phyloP scores from a whole-genome alignment of 2,888 invertebrate genomes.

The Hyposoter dolosus region DNA sequence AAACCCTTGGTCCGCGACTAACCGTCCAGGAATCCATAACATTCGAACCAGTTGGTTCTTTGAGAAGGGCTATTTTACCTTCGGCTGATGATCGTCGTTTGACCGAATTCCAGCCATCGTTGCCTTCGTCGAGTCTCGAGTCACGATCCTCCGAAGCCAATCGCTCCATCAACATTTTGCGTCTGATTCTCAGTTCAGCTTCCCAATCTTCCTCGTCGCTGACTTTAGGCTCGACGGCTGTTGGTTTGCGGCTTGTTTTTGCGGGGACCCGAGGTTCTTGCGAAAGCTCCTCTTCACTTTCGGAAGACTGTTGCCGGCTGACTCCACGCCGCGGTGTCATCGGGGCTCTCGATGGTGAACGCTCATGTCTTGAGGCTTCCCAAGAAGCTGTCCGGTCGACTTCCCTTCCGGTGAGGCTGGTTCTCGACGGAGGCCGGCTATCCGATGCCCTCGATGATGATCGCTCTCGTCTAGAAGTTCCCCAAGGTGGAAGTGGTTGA shows the following conservation, averaged over 20 bases:
- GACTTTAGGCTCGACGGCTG: constrained; percentile 73
- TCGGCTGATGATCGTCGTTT: constrained; percentile 82
- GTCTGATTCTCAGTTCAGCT: constrained; percentile 77
- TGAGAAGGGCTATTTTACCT: constrained; percentile 81
- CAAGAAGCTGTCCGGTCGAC: constrained; percentile 54
- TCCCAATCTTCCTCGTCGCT: constrained; percentile 83
- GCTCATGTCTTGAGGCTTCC: constrained; percentile 55
- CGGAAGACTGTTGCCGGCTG: constrained; percentile 76
- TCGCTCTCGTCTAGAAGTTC: constrained; percentile 62
- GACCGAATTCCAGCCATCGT: constrained; percentile 75
- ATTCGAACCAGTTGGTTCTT: constrained; percentile 77
- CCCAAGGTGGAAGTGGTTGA: constrained; percentile 73
- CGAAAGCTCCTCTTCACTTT: constrained; percentile 77
- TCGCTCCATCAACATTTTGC: constrained; percentile 76
- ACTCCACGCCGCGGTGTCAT: constrained; percentile 72
- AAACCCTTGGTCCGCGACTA: constrained; percentile 76
- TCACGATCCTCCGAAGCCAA: constrained; percentile 73
- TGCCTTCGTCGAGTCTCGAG: constrained; percentile 67
- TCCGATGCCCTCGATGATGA: constrained; percentile 73
- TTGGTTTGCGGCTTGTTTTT: constrained; percentile 64
- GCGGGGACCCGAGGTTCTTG: constrained; percentile 47
- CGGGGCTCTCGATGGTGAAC: constrained; percentile 68
- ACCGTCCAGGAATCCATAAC: constrained; percentile 83
- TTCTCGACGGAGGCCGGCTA: constrained; percentile 70
- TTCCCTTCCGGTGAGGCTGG: constrained; percentile 67